phyloP scores from a whole-genome alignment of 2,888 invertebrate species.

The Subacronicta megacephala region DNA sequence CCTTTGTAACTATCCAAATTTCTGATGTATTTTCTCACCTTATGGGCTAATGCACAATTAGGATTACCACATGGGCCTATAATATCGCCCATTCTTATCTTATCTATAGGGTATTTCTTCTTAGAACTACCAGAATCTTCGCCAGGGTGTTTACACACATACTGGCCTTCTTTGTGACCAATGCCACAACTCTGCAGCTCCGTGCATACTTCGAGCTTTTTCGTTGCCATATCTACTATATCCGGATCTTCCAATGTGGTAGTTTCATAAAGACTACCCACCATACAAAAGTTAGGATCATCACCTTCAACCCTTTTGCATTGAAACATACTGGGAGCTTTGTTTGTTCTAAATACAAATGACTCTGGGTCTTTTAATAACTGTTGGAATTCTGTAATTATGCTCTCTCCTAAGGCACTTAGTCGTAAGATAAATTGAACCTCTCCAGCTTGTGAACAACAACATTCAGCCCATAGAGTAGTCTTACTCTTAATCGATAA shows the following conservation, averaged over 20 bases:
- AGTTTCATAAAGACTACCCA: conserved; percentile 81
- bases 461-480: conserved; percentile 73
- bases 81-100: conserved; percentile 85
- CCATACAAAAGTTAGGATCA: conserved; percentile 83
- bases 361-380: conserved; percentile 76
- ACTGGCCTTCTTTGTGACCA: conserved; percentile 50
- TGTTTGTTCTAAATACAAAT: conserved; percentile 83
- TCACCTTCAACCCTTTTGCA: conserved; percentile 80
- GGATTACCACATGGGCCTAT: conserved; percentile 83
- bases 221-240: conserved; percentile 64
- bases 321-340: conserved; percentile 82
- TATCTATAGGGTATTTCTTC: conserved; percentile 75
- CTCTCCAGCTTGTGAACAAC: conserved; percentile 79
- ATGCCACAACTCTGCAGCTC: conserved; percentile 78
- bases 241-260: conserved; percentile 83
- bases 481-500: conserved; percentile 75
- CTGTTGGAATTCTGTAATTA: conserved; percentile 85
- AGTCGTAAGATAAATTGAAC: conserved; percentile 84
- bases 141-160: conserved; percentile 61
- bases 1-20: conserved; percentile 76
- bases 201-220: conserved; percentile 81
- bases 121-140: conserved; percentile 51
- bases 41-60: conserved; percentile 82
- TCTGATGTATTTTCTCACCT: conserved; percentile 80
- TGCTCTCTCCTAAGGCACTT: conserved; percentile 84